Conservation (phyloP, 2,888 invertebrate species). For the Tuta absoluta region DNA sequence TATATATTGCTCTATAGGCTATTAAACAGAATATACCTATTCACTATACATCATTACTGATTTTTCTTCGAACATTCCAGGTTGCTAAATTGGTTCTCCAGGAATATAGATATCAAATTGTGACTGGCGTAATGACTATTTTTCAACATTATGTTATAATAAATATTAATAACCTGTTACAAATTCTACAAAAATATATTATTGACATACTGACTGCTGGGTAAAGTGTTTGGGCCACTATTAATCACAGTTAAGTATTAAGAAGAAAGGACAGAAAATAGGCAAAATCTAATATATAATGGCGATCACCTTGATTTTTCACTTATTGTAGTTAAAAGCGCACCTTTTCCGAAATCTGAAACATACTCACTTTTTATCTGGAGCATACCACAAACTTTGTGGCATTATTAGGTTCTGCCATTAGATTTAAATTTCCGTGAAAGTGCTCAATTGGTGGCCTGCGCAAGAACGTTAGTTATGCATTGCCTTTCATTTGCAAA, state of each 20-base stretch:
- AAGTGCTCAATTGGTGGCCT: slow-evolving; percentile 59
- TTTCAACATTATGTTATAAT: neutral
- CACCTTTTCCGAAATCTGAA: too few species aligned
- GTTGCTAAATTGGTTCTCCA: neutral
- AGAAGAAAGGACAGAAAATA: too few species aligned
- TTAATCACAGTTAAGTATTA: too few species aligned
- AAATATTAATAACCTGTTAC: too few species aligned
- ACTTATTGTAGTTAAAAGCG: too few species aligned
- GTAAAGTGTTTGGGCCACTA: too few species aligned
- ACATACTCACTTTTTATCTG: too few species aligned
- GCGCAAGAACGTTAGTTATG: slow-evolving; percentile 49
- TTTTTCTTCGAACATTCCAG: neutral
- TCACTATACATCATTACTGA: neutral
- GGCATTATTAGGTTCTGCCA: slow-evolving; percentile 49
- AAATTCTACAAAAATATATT: too few species aligned
- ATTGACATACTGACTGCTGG: too few species aligned
- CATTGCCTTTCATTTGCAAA: slow-evolving; percentile 72
- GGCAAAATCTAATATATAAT: too few species aligned
- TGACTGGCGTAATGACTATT: neutral
- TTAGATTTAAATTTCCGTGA: slow-evolving; percentile 60
- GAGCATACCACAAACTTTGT: slow-evolving; percentile 28
- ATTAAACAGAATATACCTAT: too few species aligned
- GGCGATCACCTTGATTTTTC: neutral
- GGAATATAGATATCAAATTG: neutral
- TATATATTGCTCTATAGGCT: neutral